A percentile compares a stretch with the other conserved stretches of the same genome.
Conservation (phyloP, 1,140 invertebrate species). For the Neodiprion fabricii region DNA sequence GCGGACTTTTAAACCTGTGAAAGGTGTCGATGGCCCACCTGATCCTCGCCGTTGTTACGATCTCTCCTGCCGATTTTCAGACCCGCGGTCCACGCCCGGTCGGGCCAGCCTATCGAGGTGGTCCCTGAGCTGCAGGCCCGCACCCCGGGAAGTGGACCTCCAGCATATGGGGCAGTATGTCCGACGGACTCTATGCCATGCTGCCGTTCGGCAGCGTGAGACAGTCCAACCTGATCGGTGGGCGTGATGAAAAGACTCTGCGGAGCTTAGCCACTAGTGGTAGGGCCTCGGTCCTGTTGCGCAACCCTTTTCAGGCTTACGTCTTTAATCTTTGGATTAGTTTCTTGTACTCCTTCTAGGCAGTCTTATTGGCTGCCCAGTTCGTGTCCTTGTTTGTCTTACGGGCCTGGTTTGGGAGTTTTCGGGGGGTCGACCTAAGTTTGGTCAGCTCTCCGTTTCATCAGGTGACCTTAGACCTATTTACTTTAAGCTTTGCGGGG, state of each 20-base stretch:
- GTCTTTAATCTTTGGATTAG: conserved; percentile 14
- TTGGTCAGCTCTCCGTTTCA: conserved; percentile 5
- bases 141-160: conserved; percentile 19
- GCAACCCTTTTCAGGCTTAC: conserved; percentile 14
- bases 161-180: background rate
- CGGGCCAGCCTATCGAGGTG: background rate
- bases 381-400: background rate
- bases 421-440: background rate
- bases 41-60: too few relatives aligned
- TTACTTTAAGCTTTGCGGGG: too few relatives aligned
- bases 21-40: too few relatives aligned
- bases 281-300: background rate
- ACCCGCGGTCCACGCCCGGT: background rate
- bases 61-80: background rate
- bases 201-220: too few relatives aligned
- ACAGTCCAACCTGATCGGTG: background rate
- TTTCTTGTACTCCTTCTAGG: conserved; percentile 16
- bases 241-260: conserved; percentile 11
- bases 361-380: background rate
- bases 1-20: too few relatives aligned
- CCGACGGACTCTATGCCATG: too few relatives aligned
- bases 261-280: conserved; percentile 14
- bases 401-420: conserved; percentile 3
- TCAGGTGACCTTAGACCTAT: too few relatives aligned
- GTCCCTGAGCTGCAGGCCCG: background rate